Percentiles rank a stretch among this genome's conserved stretches.
phyloP scores from a whole-genome alignment of 2,113 vertebrate species.

The Clarias magur region DNA sequence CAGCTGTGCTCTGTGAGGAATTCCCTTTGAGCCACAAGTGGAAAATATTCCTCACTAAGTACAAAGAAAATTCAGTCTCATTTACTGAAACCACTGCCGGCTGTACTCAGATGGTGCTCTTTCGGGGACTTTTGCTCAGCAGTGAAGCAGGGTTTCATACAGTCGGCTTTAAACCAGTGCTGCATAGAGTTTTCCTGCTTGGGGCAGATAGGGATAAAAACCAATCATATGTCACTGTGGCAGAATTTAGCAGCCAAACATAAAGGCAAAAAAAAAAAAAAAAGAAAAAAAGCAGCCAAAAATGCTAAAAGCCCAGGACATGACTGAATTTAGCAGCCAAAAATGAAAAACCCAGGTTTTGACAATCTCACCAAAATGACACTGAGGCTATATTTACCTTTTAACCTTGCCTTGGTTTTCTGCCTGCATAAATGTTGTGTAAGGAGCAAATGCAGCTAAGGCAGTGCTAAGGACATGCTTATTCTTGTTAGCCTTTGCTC shows the following conservation, averaged over 20 bases:
- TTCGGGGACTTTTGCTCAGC: neutral
- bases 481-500: neutral
- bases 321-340: no score
- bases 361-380: neutral
- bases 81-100: conserved; percentile 36
- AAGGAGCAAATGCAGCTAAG: neutral
- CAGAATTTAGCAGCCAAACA: neutral
- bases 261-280: neutral
- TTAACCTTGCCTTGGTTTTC: neutral
- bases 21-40: conserved; percentile 39
- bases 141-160: neutral
- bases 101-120: conserved; percentile 20
- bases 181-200: neutral
- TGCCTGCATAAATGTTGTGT: neutral
- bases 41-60: conserved; percentile 47
- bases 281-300: neutral
- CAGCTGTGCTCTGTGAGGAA: conserved; percentile 37
- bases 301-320: no score
- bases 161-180: neutral
- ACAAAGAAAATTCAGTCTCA: conserved; percentile 37
- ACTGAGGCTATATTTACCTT: neutral
- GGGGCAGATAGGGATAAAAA: neutral
- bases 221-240: neutral
- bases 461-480: neutral
- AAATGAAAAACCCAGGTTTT: no score